Evolutionary conservation across 1,140 invertebrate species (phyloP).

Genomic region (Orius laevigatus): DNA sequence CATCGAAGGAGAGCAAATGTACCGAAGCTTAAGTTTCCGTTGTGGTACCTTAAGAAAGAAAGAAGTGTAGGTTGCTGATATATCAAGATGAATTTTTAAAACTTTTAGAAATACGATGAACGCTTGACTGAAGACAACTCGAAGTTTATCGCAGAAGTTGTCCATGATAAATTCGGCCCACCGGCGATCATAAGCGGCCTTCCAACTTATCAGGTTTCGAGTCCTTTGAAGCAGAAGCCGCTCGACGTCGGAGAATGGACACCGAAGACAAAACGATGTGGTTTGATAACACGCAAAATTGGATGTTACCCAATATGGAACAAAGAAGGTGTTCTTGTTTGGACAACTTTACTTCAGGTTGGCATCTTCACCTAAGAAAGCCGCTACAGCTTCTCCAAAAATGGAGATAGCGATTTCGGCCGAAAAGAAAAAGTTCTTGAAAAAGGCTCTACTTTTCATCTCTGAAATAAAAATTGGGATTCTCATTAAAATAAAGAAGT

Average conservation of each 20-base stretch:
- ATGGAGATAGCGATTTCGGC: too few species aligned
- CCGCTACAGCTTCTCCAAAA: too few species aligned
- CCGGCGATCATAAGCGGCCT: constrained; percentile 28
- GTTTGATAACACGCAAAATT: constrained; percentile 84
- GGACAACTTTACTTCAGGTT: constrained; percentile 74
- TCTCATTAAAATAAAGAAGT: too few species aligned
- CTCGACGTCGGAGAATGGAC: constrained; percentile 41
- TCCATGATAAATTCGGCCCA: constrained; percentile 43
- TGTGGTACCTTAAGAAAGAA: constrained; percentile 22
- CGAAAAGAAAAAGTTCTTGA: too few species aligned
- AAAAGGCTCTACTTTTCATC: too few species aligned
- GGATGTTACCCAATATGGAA: constrained; percentile 85
- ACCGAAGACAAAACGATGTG: constrained; percentile 45
- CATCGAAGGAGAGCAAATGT: background rate
- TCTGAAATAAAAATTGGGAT: too few species aligned
- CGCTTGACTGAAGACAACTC: constrained; percentile 60
- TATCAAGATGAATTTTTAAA: background rate
- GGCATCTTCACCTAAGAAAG: background rate
- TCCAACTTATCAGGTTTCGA: constrained; percentile 29
- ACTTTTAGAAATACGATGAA: constrained; percentile 42
- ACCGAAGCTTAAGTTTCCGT: constrained; percentile 18
- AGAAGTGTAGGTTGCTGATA: constrained; percentile 15
- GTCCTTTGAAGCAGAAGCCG: constrained; percentile 39
- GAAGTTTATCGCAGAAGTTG: constrained; percentile 63
- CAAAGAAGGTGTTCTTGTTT: constrained; percentile 63